Base-by-base conservation (phyloP, 2,888 invertebrate species). In the Athrips mouffetella region DNA sequence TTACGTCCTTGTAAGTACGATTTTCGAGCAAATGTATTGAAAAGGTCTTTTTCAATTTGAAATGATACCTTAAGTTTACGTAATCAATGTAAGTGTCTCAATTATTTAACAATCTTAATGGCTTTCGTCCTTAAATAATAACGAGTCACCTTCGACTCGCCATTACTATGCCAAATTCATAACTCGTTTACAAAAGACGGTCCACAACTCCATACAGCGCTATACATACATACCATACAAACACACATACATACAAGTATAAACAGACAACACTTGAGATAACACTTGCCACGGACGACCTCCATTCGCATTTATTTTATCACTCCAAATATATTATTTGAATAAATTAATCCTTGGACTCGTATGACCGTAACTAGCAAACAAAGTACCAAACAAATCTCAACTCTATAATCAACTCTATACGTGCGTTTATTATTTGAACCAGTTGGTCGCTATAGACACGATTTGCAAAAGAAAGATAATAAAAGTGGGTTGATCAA, bases 401-500 rank as follows among this genome's bases (percentile, higher is more conserved):
- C 6, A 21, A 56, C 66, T 51, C 40, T 66, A 54, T 8, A 0
- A 0, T 0, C 0, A 1, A 1, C 0, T 21, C 0, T 0, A 47
- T 60, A 66, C n/a, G n/a, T n/a, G 47, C 54, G 57, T 53, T 6
- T 31, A 41, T 25, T 57, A 55, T 65, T 53, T 50, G 3, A 1
- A n/a, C 7, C 7, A 3, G 3, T 21, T 47, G 41, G 52, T 53
- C 54, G 55, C n/a, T 70, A 67, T 61, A 62, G 60, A 60, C 65
- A 61, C 73, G 70, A 75, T 80, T 79, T 76, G 80, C 82, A 75
- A 80, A 81, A 80, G 70, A 73, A 75, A 70, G 80, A 82, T 84
- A 81, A 67, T 69, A 69, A 82, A 37, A 73, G 67, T 82, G 71
- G 83, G 84, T 82, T 81, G 76, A 55, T 63, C 42, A 48, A 70